Evolutionary conservation across 1,140 invertebrate species (phyloP).

Genomic region (Teleogryllus occipitalis): DNA sequence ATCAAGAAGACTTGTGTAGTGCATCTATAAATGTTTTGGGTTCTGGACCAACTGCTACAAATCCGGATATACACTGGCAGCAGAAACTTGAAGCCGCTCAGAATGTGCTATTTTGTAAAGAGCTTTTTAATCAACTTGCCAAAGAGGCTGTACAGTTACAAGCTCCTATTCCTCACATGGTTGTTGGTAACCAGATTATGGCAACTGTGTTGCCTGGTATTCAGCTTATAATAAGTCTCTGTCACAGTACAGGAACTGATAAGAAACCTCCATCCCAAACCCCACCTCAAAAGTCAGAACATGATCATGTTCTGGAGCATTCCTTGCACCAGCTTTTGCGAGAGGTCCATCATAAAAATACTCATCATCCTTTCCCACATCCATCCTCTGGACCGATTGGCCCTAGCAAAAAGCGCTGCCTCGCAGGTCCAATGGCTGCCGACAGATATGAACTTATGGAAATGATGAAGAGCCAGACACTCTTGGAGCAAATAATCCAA

Average conservation of each 20-base stretch:
- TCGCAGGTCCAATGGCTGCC: constrained; percentile 82
- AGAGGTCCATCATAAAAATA: constrained; percentile 86
- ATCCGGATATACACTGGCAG: constrained; percentile 80
- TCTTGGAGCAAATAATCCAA: constrained; percentile 93
- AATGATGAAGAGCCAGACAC: constrained; percentile 73
- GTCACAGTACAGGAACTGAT: constrained; percentile 59
- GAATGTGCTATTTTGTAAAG: constrained; percentile 96
- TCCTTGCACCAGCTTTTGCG: constrained; percentile 87
- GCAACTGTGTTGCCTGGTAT: constrained; percentile 90
- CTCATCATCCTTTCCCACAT: constrained; percentile 89
- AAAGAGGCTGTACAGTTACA: constrained; percentile 89
- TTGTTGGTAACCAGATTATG: constrained; percentile 94
- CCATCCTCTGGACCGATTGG: constrained; percentile 86
- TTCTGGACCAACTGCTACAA: constrained; percentile 38
- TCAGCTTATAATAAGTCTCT: constrained; percentile 70
- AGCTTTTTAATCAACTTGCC: constrained; percentile 88
- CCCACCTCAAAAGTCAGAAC: constrained; percentile 58
- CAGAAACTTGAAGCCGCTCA: constrained; percentile 91
- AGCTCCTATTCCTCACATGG: constrained; percentile 89
- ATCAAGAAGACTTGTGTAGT: constrained; percentile 75
- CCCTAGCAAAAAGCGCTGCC: constrained; percentile 75
- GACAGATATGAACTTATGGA: constrained; percentile 79
- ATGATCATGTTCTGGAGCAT: constrained; percentile 93
- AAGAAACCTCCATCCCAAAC: constrained; percentile 41
- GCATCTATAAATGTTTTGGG: constrained; percentile 64